Percentiles rank a stretch among this genome's conserved stretches.
phyloP scores from a whole-genome alignment of 2,888 invertebrate species.

The Notodonta dromedarius region DNA sequence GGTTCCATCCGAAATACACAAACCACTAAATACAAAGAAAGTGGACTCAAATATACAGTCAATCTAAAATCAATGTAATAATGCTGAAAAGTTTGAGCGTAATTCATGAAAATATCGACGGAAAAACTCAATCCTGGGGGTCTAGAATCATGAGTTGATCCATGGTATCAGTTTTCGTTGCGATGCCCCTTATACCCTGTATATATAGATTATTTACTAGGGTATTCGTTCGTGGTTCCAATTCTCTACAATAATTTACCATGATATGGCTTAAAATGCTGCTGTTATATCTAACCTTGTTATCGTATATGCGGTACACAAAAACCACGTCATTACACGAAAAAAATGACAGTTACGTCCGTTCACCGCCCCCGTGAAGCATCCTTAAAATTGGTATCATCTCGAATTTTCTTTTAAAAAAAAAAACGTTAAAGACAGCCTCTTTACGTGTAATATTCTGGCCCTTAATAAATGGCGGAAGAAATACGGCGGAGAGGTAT shows the following conservation, averaged over 20 bases:
- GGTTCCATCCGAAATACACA: no score
- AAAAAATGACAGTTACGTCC: conserved; percentile 42
- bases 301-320: conserved; percentile 26
- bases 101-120: no score
- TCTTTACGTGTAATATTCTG: conserved; percentile 52
- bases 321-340: conserved; percentile 22
- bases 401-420: conserved; percentile 41
- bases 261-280: conserved; percentile 1
- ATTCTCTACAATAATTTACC: background rate
- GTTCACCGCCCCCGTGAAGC: conserved; percentile 35
- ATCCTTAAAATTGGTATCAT: conserved; percentile 47
- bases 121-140: no score
- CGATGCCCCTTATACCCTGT: no score
- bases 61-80: no score
- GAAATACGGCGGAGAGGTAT: conserved; percentile 52
- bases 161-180: no score
- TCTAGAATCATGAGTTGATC: no score
- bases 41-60: no score
- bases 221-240: background rate
- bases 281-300: conserved; percentile 4
- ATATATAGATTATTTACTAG: no score
- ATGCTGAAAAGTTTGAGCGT: no score
- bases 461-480: conserved; percentile 54
- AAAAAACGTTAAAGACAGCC: conserved; percentile 39
- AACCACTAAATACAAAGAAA: no score